phyloP scores from a whole-genome alignment of 2,113 vertebrate species.

The Delphinapterus leucas region DNA sequence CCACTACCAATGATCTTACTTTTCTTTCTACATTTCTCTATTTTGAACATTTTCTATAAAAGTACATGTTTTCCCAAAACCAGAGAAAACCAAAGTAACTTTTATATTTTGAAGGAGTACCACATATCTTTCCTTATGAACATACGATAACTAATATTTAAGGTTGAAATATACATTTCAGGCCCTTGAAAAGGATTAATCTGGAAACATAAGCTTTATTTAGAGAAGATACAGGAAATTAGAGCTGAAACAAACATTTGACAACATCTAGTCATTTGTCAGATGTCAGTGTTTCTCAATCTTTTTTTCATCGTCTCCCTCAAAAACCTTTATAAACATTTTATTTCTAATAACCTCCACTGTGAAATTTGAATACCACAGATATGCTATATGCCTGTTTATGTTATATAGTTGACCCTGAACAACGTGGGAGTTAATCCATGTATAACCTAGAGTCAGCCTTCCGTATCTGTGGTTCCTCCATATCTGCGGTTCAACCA shows the following conservation, averaged over 20 bases:
- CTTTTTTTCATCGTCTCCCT: not conserved
- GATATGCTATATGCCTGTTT: not conserved
- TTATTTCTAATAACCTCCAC: not conserved
- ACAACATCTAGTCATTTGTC: not conserved
- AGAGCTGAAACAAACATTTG: not conserved
- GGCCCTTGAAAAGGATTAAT: not conserved
- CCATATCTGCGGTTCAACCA: too few species aligned
- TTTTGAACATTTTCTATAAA: not conserved
- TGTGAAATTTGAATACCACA: not conserved
- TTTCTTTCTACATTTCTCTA: not conserved
- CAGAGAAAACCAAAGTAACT: not conserved
- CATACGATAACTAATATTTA: not conserved
- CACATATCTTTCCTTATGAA: not conserved
- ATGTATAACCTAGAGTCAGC: too few species aligned
- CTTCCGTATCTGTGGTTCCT: too few species aligned
- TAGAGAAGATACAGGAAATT: not conserved
- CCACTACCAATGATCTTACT: not conserved
- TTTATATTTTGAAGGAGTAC: not conserved
- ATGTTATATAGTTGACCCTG: not conserved
- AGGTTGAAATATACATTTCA: not conserved
- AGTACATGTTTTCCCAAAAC: not conserved
- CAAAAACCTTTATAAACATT: not conserved
- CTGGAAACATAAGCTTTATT: conserved; percentile 7
- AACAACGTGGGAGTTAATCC: too few species aligned
- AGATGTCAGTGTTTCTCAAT: not conserved